A percentile compares a stretch with the other conserved stretches of the same genome.
These are phyloP conservation scores for Eira barbara DNA, from an alignment of 2,113 vertebrate species.

Conservation along the genomic window DNA sequence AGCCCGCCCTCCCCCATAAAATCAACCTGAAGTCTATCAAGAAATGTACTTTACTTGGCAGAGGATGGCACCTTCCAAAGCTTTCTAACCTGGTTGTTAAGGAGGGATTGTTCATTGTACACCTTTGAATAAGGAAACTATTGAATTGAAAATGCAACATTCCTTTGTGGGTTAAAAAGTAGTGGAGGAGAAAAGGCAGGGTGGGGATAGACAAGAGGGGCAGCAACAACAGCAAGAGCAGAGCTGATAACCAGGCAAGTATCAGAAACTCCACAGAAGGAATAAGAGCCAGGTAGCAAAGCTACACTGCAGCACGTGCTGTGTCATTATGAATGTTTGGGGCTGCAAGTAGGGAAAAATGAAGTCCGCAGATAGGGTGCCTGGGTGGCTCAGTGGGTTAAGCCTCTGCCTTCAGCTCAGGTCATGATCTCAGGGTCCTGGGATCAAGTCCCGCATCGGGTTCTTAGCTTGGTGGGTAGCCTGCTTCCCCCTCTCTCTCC, in stretches of 20 bases:
- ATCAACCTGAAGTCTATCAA: background rate
- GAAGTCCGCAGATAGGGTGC: background rate
- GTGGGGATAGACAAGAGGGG: background rate
- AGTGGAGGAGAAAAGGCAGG: background rate
- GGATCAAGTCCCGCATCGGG: too few species aligned
- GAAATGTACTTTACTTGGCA: background rate
- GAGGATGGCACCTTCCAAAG: background rate
- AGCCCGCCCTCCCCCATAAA: background rate
- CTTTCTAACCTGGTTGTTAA: background rate
- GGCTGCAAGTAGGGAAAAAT: background rate
- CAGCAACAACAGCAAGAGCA: background rate
- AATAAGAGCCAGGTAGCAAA: accelerated
- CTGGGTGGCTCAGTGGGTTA: too few species aligned
- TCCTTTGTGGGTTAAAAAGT: background rate
- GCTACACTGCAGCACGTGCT: accelerated
- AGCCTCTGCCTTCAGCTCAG: too few species aligned
- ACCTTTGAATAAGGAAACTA: background rate
- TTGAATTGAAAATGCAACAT: background rate
- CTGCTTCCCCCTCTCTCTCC: too few species aligned
- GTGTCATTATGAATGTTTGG: background rate
- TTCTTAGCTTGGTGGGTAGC: too few species aligned
- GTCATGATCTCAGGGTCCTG: too few species aligned
- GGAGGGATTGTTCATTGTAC: background rate
- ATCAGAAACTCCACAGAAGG: background rate
- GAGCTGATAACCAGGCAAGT: background rate